These are phyloP conservation scores for Megaceryle torquata DNA, from an alignment of 2,113 vertebrate genomes.

Conservation along the genomic window DNA sequence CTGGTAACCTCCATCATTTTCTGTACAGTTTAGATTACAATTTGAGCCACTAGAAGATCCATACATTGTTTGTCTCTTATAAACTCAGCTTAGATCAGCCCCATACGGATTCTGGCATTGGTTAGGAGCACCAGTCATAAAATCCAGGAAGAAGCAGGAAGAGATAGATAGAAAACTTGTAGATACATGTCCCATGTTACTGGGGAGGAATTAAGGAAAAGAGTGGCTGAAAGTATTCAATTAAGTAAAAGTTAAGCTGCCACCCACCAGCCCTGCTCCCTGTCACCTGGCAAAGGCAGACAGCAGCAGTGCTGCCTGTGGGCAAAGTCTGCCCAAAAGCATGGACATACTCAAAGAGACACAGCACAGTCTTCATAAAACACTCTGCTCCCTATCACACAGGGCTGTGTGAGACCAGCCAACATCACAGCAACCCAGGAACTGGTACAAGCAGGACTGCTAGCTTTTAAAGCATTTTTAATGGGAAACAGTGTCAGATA, in stretches of 20 bases:
- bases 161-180: background rate
- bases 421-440: background rate
- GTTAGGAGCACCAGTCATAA: background rate
- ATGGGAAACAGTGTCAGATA: background rate
- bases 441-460: background rate
- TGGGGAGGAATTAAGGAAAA: background rate
- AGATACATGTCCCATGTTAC: background rate
- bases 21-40: background rate
- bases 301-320: background rate
- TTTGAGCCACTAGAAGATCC: background rate
- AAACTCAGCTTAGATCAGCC: background rate
- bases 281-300: constrained; percentile 12
- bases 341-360: background rate
- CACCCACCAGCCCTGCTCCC: background rate
- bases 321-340: background rate
- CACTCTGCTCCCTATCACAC: background rate
- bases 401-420: background rate
- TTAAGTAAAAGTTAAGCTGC: background rate
- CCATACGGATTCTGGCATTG: background rate
- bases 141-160: background rate
- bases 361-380: fast-evolving
- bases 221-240: background rate
- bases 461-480: background rate
- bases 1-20: background rate
- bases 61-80: background rate